Base-by-base conservation (phyloP, 2,797 vertebrate genomes). In the Hyperoplus immaculatus region DNA sequence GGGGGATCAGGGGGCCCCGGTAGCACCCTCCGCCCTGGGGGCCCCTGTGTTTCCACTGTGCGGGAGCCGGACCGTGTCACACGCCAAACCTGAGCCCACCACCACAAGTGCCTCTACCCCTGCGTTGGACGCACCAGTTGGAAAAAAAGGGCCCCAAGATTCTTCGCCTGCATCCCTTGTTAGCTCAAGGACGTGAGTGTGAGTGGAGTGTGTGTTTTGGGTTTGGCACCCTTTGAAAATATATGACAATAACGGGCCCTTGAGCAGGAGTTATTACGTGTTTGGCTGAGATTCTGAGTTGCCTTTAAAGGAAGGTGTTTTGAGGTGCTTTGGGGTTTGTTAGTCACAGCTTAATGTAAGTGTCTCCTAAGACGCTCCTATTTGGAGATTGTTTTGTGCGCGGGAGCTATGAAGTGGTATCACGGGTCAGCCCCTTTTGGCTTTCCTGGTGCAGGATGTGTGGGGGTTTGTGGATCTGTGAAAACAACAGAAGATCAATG, bases 201-300 rank as follows among this genome's bases (percentile, higher is more conserved):
- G 75, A 84, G 92, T 4, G 67, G 66, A 84, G 83, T 63, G 83
- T 71, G 82, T 93, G 93, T 90, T 93, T 93, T 74, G 85, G 82
- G 86, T 93, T 95, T 93, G 86, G 86, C 77, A 16, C 68, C 77
- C 80, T 91, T 93, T 94, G 88, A 94, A 93, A 89, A 87, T 87
- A 92, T 77, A 90, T 55, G 85, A 92, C 92, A 84, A 88, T 86
- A 89, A 90, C 66, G 78, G 80, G 87, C 89, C 83, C 80, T 86
- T 64, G 83, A 87, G 84, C 78, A 50, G 83, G 85, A 89, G 72
- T 84, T 85, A 90, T 92, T 91, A 93, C 86, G 92, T 89, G 90
- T 88, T 88, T 77, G 86, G 87, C 83, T 74, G 78, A 69, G 80
- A 73, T 76, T 45, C 15, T 75, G n/a, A 83, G 69, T 82, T 86